Base-by-base conservation (phyloP, 2,888 invertebrate species). In the Caenorhabditis macrosperma region DNA sequence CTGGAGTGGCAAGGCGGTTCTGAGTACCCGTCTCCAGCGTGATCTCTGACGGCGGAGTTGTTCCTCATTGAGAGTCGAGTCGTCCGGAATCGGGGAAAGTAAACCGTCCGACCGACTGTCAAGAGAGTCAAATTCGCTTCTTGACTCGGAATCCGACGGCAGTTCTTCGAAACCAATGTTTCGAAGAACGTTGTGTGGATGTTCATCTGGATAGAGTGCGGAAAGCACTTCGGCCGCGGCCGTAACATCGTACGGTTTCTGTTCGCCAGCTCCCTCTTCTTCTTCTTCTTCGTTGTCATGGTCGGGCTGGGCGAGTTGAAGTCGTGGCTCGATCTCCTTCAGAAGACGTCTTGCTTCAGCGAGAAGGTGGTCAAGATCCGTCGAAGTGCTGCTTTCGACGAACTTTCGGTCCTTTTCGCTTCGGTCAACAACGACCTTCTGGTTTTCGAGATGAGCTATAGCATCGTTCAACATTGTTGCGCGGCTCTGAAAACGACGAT, bases 1-100 rank as follows among this genome's bases (percentile, higher is more conserved):
- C 93, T 98, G 97, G 91, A 98, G 84, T 20, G 90, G 90, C 84
- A 90, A 78, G 22, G 90, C 90, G 20, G 90, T 88, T 60, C 87
- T 85, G 60, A 90, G 78, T 54, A 90, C 88, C 71, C 90, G 87
- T 80, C 89, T 82, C 90, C 89, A 90, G 54, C 90, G 84, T 44
- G 86, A 85, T 50, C 88, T 79, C 72, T 89, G 89, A 44, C 86
- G 74, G 17, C 84, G 74, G 48, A 84, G 66, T 78, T 83, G 86
- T 57, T 78, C 79, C 33, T 83, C 81, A 46, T 81, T 77, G 64
- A 72, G 63, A n/a, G 82, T 55, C 48, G 82, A 79, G 60, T 87
- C 85, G 63, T 87, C 87, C 30, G 87, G 87, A 24, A 86, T 77
- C 38, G 83, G 86, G 60, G 85, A 82, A 71, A 85, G 80, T 64